phyloP scores from a whole-genome alignment of 2,113 vertebrate species.

The Prunella fulvescens region DNA sequence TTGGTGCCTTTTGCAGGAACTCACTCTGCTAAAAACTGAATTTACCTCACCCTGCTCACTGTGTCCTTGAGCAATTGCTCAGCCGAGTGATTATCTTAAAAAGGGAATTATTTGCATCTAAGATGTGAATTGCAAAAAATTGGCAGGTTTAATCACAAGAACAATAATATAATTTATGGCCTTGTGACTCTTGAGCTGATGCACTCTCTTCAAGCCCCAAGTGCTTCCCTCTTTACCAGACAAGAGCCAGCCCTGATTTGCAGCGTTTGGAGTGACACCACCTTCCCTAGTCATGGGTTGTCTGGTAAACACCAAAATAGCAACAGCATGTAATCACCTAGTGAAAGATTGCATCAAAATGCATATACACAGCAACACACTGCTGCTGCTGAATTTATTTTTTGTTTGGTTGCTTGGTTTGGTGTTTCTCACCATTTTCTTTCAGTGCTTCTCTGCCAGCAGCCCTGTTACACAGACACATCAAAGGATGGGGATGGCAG shows the following conservation, averaged over 20 bases:
- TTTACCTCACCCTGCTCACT: background rate
- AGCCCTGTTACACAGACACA: background rate
- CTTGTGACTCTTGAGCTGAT: slow-evolving; percentile 14
- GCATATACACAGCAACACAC: background rate
- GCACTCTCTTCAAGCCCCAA: background rate
- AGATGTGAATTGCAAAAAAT: slow-evolving; percentile 8
- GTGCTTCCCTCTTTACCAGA: background rate
- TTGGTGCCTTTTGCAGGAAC: background rate
- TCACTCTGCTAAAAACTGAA: background rate
- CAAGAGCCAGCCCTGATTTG: background rate
- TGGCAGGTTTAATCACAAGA: slow-evolving; percentile 38
- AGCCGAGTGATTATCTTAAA: background rate
- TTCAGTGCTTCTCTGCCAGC: background rate
- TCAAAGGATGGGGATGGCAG: background rate
- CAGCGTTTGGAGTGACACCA: background rate
- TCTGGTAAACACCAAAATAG: slow-evolving; percentile 36
- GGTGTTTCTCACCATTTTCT: background rate
- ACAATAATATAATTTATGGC: background rate
- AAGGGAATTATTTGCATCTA: background rate
- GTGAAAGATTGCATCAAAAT: slow-evolving; percentile 5
- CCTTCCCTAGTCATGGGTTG: slow-evolving; percentile 5
- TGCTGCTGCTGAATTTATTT: background rate
- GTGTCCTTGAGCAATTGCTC: background rate
- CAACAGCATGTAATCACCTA: background rate
- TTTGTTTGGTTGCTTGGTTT: background rate